Evolutionary conservation across 2,113 vertebrate genomes (phyloP), one percentile per base, ranked within the genome.

Genomic region (Hypocryptadius cinnamomeus): DNA sequence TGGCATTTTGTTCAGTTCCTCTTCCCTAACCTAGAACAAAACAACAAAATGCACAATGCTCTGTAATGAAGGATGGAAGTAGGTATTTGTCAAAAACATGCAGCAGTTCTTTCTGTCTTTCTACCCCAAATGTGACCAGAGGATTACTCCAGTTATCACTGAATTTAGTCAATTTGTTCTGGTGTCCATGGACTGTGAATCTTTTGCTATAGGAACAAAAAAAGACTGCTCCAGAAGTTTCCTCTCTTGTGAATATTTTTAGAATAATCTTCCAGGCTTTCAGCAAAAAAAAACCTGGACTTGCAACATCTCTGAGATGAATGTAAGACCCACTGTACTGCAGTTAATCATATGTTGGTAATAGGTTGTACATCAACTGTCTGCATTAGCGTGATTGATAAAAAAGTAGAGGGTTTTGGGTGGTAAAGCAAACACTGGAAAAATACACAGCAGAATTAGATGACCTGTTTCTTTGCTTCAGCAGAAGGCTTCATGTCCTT

Each of bases 401-500:
- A 63, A 79, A 73, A 76, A 33, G 30, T 56, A 61, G 66, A 45
- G 15, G 11, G 21, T 2, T 84, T 92, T 3, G 8, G 22, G 31
- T 82, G 54, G 28, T 59, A 50, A 90, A 85, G 27, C 31, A 83
- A 66, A 60, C 33, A 33, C 28, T 77, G 71, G 63, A 50, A 85
- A 85, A 89, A 72, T 44, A n/a, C 4, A 10, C 21, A 65, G 33
- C 45, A 56, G 54, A 95, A 73, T 66, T 59, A 70, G 25, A 93
- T 89, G 20, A 77, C 64, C 35, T 98, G 97, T 60, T 97, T 97
- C 84, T 96, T 96, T 28, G 94, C 96, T 80, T 98, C 97, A 24
- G 78, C 97, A 3, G 95, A 97, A 90, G 54, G 97, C 92, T 99
- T 98, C 24, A 95, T 76, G 79, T 98, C 96, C 59, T 98, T 97